Base-by-base conservation (phyloP, 2,888 invertebrate genomes). In the Lasioglossum pauxillum region DNA sequence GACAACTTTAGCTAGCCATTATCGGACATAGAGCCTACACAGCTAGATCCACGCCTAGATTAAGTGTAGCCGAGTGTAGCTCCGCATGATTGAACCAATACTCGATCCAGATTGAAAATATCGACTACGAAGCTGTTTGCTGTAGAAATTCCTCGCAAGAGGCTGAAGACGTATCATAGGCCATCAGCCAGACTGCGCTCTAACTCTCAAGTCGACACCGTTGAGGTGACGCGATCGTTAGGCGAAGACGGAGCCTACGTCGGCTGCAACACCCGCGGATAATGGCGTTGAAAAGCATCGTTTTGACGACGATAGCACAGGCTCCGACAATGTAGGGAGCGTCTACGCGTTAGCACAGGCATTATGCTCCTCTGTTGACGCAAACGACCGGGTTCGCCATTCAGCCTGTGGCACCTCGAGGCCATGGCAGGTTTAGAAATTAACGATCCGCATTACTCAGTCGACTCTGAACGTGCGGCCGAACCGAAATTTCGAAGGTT, bases 231-330 rank as follows among this genome's bases (percentile, higher is more conserved):
- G 75, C 31, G 64, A 60, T 69, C 57, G 78, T 72, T 72, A 72
- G 78, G 4, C 44, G 44, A 60, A 60, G 73, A 73, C 75, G 80
- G 35, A 49, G 74, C 76, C 67, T 49, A 31, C 16, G 78, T 80
- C 80, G 77, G 57, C 75, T 75, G 80, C 84, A 84, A 74, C 75
- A 44, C 53, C 64, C 75, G 53, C 35, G 35, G 84, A 79, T 84
- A 86, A 84, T 84, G 75, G 85, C 75, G 80, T 74, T 71, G 80
- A 80, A 83, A 85, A 84, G 84, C 76, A 49, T 69, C 69, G 69
- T 64, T 60, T 57, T 64, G 16, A 57, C 27, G 27, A 31, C 44
- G 83, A 53, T 78, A 75, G n/a, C 46, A 69, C 75, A 75, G 19
- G 19, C n/a, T 8, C 75, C 78, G 73, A 78, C 74, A 41, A 23